Base-by-base conservation (phyloP, 2,888 invertebrate genomes). In the Ochropleura leucogaster region DNA sequence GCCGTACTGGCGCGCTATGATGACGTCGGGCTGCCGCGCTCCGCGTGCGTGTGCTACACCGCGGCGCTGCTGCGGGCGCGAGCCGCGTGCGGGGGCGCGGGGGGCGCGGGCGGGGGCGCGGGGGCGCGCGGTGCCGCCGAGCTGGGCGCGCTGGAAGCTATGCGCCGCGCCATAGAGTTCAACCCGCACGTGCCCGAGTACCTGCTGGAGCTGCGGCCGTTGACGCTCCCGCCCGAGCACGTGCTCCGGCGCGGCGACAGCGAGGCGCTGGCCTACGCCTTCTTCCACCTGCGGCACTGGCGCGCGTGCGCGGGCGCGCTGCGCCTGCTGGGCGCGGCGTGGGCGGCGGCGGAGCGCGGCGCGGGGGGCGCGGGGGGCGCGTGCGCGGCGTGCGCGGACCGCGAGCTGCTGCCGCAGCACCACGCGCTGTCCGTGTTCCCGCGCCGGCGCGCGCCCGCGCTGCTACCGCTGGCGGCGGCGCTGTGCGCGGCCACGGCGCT, bases 101-200 rank as follows among this genome's bases (percentile, higher is more conserved):
- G 98, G 74, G 98, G 98, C 74, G 98, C 42, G 98, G 59, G 46
- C 98, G 63, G 98, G 98, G 98, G 62, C 98, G 57, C 98, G 98
- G 98, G 12, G n/a, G 98, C 76, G 74, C 79, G 99, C 5, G 98
- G 74, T 98, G 98, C 98, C 30, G 98, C 98, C 20, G 99, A 99
- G 94, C 98, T 98, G 97, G 98, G 98, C 86, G 99, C 99, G 2
- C 98, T 99, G 0, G 99, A 99, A 95, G 92, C 91, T 55, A 86
- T 94, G 80, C 99, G 99, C 91, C 97, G 99, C 90, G 99, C 99
- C 14, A 99, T 99, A 65, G 99, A 99, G 94, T 99, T 99, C 95
- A 99, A 99, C 97, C 99, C 99, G 76, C 99, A 99, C 96, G 99
- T 99, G 91, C 99, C 99, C 72, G 99, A 99, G 97, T 99, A 99